Conservation (phyloP, 2,113 vertebrate genomes). For the Baryphthengus martii region DNA sequence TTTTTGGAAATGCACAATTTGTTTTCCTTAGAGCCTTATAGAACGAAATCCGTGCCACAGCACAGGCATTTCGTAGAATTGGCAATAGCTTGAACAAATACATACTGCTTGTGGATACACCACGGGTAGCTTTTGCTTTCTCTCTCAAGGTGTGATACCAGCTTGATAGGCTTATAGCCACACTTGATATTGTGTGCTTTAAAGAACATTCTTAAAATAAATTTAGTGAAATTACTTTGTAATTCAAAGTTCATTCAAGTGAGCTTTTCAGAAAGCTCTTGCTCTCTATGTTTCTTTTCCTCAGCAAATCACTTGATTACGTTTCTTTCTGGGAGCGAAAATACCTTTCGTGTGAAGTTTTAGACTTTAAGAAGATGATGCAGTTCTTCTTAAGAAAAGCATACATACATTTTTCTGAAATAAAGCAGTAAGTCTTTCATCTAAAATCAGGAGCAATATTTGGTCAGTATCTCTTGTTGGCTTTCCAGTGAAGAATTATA, state of each 20-base stretch:
- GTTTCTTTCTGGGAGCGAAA: neutral
- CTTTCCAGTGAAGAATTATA: neutral
- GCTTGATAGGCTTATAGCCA: neutral
- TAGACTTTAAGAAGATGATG: neutral
- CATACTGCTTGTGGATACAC: rapidly evolving
- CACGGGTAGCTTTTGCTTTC: neutral
- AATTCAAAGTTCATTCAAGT: neutral
- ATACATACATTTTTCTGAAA: neutral
- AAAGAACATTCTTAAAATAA: neutral
- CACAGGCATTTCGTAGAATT: neutral
- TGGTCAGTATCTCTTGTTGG: neutral
- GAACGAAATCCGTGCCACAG: neutral
- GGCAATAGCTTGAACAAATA: neutral
- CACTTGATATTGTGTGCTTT: neutral
- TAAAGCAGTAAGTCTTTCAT: neutral
- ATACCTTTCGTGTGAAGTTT: neutral
- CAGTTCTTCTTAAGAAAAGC: neutral
- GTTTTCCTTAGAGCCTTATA: neutral
- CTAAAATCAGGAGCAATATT: neutral
- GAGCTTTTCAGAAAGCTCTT: neutral
- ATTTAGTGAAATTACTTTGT: neutral
- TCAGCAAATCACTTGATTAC: neutral
- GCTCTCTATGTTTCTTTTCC: neutral
- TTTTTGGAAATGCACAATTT: neutral
- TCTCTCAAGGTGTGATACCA: neutral